Conservation (phyloP, 1,140 invertebrate genomes). For the Diorhabda elongata region DNA sequence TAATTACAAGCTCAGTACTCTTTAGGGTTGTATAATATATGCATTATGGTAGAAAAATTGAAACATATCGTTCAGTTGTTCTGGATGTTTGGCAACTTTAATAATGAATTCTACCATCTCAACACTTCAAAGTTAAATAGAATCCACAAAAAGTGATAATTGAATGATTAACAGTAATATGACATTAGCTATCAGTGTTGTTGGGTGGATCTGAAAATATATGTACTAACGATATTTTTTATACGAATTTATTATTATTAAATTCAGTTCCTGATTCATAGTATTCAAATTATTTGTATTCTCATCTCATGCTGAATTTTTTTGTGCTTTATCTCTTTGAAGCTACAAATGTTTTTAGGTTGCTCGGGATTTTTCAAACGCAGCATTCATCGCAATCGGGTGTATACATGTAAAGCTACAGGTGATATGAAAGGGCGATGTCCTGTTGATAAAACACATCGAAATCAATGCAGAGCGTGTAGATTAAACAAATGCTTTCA, state of each 20-base stretch:
- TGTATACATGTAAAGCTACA: conserved; percentile 94
- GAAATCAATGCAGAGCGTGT: conserved; percentile 96
- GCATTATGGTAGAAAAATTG: too few relatives aligned
- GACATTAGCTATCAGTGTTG: too few relatives aligned
- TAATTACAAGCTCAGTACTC: too few relatives aligned
- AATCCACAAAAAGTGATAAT: too few relatives aligned
- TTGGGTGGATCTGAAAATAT: neutral
- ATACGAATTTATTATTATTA: neutral
- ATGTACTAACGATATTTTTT: neutral
- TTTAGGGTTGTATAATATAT: too few relatives aligned
- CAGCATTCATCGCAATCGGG: conserved; percentile 90
- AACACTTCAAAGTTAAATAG: too few relatives aligned
- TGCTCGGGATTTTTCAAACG: conserved; percentile 97
- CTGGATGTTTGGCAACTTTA: too few relatives aligned
- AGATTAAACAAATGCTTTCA: conserved; percentile 94
- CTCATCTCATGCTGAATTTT: too few relatives aligned
- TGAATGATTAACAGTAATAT: too few relatives aligned
- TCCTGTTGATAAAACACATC: conserved; percentile 93
- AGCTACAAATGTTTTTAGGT: conserved; percentile 54
- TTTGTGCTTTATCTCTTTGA: neutral
- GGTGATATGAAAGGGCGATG: conserved; percentile 89
- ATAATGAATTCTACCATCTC: too few relatives aligned
- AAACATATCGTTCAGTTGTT: too few relatives aligned
- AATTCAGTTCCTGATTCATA: neutral
- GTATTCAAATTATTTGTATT: too few relatives aligned